These are phyloP conservation scores for Lepidurus couesii DNA, from an alignment of 1,140 invertebrate species.

Conservation along the genomic window DNA sequence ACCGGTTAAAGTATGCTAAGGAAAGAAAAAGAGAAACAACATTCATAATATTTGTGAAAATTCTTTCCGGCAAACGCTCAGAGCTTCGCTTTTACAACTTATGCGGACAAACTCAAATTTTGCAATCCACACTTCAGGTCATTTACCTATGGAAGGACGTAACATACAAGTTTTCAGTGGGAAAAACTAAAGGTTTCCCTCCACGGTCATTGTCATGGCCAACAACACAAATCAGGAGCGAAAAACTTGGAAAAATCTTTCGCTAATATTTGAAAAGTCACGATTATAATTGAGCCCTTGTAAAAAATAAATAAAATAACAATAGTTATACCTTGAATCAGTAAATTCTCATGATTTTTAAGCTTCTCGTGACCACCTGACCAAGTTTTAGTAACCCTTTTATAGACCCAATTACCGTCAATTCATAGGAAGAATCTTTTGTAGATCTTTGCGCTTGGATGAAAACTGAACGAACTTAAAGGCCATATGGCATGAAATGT, in stretches of 20 bases:
- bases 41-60: slow-evolving; percentile 25
- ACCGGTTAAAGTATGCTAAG: slow-evolving; percentile 91
- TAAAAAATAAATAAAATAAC: not conserved
- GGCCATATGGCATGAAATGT: not conserved
- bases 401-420: not conserved
- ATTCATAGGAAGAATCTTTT: not conserved
- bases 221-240: not conserved
- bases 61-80: not conserved
- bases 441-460: not conserved
- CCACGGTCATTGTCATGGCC: not conserved
- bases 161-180: not conserved
- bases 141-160: not conserved
- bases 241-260: not conserved
- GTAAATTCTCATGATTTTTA: not conserved
- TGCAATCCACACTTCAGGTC: not conserved
- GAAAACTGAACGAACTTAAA: not conserved
- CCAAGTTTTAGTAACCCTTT: slow-evolving; percentile 15
- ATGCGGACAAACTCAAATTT: not conserved
- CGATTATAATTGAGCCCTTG: not conserved
- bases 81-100: not conserved
- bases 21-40: slow-evolving; percentile 45
- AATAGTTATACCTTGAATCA: not conserved
- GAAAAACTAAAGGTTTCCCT: not conserved
- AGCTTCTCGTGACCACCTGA: not conserved
- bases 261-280: not conserved